phyloP scores from a whole-genome alignment of 2,888 invertebrate species.

The Laothoe populi region DNA sequence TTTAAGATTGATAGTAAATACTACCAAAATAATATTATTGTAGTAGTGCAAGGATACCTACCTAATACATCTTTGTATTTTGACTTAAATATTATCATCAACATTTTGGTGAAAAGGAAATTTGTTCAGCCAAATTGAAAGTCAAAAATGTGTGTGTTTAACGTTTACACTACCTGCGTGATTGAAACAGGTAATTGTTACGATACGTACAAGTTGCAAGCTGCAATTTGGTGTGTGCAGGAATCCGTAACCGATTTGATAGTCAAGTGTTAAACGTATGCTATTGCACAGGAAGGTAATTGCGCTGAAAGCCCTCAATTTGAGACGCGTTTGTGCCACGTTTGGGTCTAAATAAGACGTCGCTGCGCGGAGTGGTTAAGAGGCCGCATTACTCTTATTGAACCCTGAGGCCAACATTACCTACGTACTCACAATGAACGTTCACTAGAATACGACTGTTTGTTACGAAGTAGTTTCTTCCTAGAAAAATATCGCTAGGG shows the following conservation, averaged over 20 bases:
- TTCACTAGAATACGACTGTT: constrained; percentile 50
- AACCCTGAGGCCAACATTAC: constrained; percentile 73
- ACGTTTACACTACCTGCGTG: background rate
- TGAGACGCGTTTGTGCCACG: constrained; percentile 69
- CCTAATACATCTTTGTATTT: too few relatives aligned
- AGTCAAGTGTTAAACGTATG: constrained; percentile 68
- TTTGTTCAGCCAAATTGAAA: too few relatives aligned
- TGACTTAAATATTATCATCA: too few relatives aligned
- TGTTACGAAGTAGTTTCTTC: constrained; percentile 31
- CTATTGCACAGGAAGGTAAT: constrained; percentile 66
- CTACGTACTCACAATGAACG: constrained; percentile 69
- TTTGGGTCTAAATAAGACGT: constrained; percentile 82
- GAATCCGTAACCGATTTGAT: constrained; percentile 55
- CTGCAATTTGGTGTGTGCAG: constrained; percentile 45
- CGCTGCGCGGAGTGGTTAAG: constrained; percentile 74
- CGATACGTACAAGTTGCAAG: constrained; percentile 33
- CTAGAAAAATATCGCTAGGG: constrained; percentile 1
- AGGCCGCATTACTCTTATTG: constrained; percentile 79
- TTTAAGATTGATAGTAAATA: too few relatives aligned
- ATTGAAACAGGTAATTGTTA: constrained; percentile 9
- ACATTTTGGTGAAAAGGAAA: too few relatives aligned
- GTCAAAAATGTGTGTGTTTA: too few relatives aligned
- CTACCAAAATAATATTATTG: too few relatives aligned
- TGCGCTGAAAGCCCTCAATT: constrained; percentile 81
- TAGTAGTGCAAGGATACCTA: too few relatives aligned